Evolutionary conservation across 2,113 vertebrate genomes (phyloP).

Genomic region (Cariama cristata): DNA sequence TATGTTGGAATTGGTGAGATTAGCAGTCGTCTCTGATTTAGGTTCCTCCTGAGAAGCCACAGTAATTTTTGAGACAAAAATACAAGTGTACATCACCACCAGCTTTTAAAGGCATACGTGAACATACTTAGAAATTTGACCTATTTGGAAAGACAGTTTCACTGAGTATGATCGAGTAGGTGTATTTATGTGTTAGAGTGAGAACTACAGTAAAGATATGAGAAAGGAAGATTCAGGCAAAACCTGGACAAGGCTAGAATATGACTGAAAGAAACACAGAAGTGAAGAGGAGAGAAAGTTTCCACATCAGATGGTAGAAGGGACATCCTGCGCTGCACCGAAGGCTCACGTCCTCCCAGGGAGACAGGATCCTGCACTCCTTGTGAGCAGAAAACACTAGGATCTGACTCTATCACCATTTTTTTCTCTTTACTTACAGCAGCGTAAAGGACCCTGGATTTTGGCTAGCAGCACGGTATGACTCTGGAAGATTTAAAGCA

Average conservation of each 20-base stretch:
- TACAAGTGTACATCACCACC: background rate
- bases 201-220: background rate
- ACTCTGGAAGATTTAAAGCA: background rate
- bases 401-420: background rate
- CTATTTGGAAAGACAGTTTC: constrained; percentile 4
- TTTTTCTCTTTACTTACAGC: background rate
- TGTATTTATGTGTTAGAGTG: background rate
- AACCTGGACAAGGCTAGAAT: background rate
- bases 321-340: background rate
- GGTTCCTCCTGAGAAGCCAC: background rate
- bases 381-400: background rate
- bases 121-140: constrained; percentile 10
- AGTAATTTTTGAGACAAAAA: constrained; percentile 1
- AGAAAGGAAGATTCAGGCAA: background rate
- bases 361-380: background rate
- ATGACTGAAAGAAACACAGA: background rate
- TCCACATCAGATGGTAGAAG: background rate
- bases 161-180: background rate
- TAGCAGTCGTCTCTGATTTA: background rate
- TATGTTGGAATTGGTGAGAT: background rate
- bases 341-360: background rate
- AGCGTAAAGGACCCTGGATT: background rate
- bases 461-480: background rate
- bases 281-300: background rate
- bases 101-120: background rate